These are phyloP conservation scores for Silvanus unidentatus DNA, from an alignment of 2,888 invertebrate genomes.

Conservation along the genomic window DNA sequence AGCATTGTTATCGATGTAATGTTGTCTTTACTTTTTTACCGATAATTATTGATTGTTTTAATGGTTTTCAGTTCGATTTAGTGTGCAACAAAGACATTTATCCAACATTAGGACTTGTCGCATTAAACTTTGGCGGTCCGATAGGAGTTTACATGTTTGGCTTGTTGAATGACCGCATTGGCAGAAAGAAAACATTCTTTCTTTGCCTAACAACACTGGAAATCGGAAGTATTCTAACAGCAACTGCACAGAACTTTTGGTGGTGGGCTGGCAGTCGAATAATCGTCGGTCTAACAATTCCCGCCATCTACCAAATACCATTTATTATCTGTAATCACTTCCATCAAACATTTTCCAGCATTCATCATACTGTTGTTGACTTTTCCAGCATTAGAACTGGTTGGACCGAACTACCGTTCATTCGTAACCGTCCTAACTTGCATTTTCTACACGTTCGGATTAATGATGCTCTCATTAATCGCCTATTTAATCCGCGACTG, in stretches of 20 bases:
- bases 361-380: neutral
- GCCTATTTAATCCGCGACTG: constrained; percentile 81
- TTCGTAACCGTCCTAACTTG: constrained; percentile 91
- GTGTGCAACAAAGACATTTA: constrained; percentile 83
- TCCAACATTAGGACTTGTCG: constrained; percentile 79
- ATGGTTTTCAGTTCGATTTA: constrained; percentile 74
- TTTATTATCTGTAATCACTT: constrained; percentile 77
- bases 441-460: constrained; percentile 80
- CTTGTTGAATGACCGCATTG: constrained; percentile 78
- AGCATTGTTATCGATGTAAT: constrained; percentile 82
- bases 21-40: constrained; percentile 10
- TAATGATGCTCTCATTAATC: constrained; percentile 77
- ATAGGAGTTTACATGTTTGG: constrained; percentile 87
- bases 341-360: constrained; percentile 6
- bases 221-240: constrained; percentile 72
- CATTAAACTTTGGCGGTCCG: constrained; percentile 82
- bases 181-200: constrained; percentile 80
- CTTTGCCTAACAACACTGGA: constrained; percentile 76
- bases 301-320: constrained; percentile 90
- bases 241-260: constrained; percentile 73
- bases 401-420: constrained; percentile 85
- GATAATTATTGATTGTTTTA: constrained; percentile 6
- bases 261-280: constrained; percentile 75
- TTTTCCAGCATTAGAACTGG: constrained; percentile 76
- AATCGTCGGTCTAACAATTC: constrained; percentile 84